Evolutionary conservation across 2,113 vertebrate genomes (phyloP).

Genomic region (Maccullochella peelii): DNA sequence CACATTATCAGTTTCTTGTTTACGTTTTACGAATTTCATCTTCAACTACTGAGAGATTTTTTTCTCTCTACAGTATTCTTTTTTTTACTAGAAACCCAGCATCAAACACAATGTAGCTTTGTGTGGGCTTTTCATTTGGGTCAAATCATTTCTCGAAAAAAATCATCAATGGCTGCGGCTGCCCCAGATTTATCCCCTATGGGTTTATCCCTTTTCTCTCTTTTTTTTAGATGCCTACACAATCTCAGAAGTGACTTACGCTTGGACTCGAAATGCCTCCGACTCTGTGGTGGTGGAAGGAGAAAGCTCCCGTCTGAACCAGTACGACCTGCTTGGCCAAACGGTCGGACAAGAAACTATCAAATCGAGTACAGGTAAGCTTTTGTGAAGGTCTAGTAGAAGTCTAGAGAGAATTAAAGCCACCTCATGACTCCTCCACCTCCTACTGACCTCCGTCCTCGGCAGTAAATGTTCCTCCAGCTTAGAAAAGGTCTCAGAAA

Average conservation of each 20-base stretch:
- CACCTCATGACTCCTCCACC: not conserved
- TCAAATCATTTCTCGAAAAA: conserved; percentile 33
- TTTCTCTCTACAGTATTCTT: conserved; percentile 1
- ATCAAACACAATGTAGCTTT: conserved; percentile 40
- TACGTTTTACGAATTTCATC: conserved; percentile 32
- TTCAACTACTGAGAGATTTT: conserved; percentile 26
- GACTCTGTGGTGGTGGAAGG: conserved; percentile 96
- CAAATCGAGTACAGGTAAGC: conserved; percentile 96
- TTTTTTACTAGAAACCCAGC: conserved; percentile 28
- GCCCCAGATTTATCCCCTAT: conserved; percentile 45
- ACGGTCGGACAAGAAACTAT: conserved; percentile 97
- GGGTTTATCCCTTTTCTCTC: conserved; percentile 30
- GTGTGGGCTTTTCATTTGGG: conserved; percentile 44
- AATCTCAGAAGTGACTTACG: conserved; percentile 95
- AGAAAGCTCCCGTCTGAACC: conserved; percentile 96
- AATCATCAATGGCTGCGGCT: conserved; percentile 29
- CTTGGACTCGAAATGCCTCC: conserved; percentile 95
- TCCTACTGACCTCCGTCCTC: conserved; percentile 7
- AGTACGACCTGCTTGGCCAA: conserved; percentile 96
- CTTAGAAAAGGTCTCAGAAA: not conserved
- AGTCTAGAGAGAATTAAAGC: not conserved
- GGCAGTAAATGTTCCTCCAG: not conserved
- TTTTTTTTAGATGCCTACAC: conserved; percentile 93
- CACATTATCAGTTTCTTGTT: conserved; percentile 38
- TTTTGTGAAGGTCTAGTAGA: not conserved